Percentiles rank a stretch among this genome's conserved stretches.
Evolutionary conservation across 2,888 invertebrate genomes (phyloP).

Genomic region (Diadegma fenestrale): DNA sequence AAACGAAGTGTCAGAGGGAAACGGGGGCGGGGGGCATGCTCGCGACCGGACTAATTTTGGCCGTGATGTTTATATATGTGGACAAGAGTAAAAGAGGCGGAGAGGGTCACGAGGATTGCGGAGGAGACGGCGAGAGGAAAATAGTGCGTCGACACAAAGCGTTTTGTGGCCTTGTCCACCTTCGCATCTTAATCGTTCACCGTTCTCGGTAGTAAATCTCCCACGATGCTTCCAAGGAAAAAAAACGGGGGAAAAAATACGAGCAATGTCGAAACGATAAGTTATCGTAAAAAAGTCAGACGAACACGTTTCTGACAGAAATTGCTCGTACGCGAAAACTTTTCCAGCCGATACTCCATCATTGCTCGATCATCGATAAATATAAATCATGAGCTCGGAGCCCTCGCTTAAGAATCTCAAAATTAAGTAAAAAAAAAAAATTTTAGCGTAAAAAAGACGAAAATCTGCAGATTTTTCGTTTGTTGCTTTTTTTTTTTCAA

Average conservation of each 20-base stretch:
- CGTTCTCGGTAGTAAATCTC: conserved; percentile 30
- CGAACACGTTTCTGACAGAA: background rate
- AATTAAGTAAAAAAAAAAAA: too few species aligned
- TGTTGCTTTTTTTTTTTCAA: too few species aligned
- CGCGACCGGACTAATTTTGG: conserved; percentile 67
- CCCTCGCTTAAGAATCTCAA: background rate
- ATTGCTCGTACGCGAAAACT: background rate
- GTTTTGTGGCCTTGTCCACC: conserved; percentile 60
- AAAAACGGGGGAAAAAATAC: conserved; percentile 66
- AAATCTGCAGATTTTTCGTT: background rate
- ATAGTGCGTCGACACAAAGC: conserved; percentile 44
- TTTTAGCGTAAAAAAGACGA: background rate
- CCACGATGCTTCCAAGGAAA: conserved; percentile 18
- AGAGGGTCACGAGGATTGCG: conserved; percentile 58
- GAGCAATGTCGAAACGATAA: conserved; percentile 75
- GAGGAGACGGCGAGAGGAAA: conserved; percentile 11
- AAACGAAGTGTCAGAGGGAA: background rate
- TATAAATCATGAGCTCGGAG: conserved; percentile 38
- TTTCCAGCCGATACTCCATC: conserved; percentile 8
- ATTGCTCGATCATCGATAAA: conserved; percentile 36
- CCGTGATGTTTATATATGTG: conserved; percentile 55
- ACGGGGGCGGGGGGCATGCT: conserved; percentile 11
- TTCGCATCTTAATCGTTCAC: conserved; percentile 48
- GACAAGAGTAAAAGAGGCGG: background rate
- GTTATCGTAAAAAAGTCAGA: conserved; percentile 66